Base-by-base conservation (phyloP, 1,140 invertebrate species). In the Solenopsis fugax region DNA sequence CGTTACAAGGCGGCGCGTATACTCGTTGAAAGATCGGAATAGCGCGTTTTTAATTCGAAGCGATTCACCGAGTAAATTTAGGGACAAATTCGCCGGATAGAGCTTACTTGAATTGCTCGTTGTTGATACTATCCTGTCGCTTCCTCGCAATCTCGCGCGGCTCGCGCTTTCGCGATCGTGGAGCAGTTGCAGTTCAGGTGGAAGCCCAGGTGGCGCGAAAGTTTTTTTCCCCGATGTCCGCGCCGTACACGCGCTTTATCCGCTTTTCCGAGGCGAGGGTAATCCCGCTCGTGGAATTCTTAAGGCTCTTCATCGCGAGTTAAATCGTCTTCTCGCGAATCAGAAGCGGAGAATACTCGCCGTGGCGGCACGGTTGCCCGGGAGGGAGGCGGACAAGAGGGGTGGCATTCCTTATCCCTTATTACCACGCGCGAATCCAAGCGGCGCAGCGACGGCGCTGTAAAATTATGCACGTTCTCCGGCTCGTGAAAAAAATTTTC, bases 401-500 rank as follows among this genome's bases (percentile, higher is more conserved):
- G 4, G 41, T 7, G 41, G 45, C 29, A 4, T 34, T 60, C 69
- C 56, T 82, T 82, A 78, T 34, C 3, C 45, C 65, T 72, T 64
- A 62, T 86, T 82, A 86, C 34, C 34, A 7, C 75, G 50, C 72
- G 29, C 41, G 16, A 65, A 65, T 85, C 41, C 50, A 41, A 41
- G 54, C n/a, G 45, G 45, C 50, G 18, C 52, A 52, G 50, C 2
- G 77, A n/a, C 7, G 62, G 76, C 56, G 76, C 45, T 86, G 52
- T 69, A 52, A 86, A 86, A 86, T 86, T 86, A 86, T 82, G 85
- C 85, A 64, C 48, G 24, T 58, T n/a, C 10, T n/a, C 10, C 52
- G 12, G 2, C 41, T 9, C 4, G 48, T 69, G 37, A 69, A 34
- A 58, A 18, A 62, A 60, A 62, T 50, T 50, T 73, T 60, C 16